These are phyloP conservation scores for Paragorgia papillata DNA, from an alignment of 92 coral and sea anemone species.

Conservation along the genomic window DNA sequence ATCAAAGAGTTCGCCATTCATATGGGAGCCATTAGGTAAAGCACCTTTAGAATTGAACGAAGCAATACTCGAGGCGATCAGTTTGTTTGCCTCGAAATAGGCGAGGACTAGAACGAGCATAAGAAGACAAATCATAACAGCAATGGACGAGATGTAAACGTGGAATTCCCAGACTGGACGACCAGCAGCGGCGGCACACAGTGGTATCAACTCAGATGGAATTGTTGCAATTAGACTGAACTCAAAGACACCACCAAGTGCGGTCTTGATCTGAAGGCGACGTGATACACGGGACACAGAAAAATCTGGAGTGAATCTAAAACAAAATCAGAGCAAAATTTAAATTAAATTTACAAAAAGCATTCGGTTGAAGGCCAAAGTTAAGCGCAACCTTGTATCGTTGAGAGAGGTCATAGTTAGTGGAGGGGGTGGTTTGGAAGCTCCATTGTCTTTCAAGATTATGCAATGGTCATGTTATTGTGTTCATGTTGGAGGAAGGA, in stretches of 20 bases:
- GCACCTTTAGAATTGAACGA: slow-evolving; percentile 61
- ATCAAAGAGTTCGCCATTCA: slow-evolving; percentile 84
- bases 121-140: slow-evolving; percentile 73
- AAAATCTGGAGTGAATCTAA: slow-evolving; percentile 95
- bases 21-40: slow-evolving; percentile 57
- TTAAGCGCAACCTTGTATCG: too few relatives aligned
- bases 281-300: slow-evolving; percentile 97
- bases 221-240: slow-evolving; percentile 94
- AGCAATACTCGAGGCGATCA: slow-evolving; percentile 57
- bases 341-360: too few relatives aligned
- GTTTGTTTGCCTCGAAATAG: slow-evolving; percentile 86
- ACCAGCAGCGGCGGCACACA: slow-evolving; percentile 94
- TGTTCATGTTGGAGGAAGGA: too few relatives aligned
- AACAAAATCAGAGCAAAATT: background rate
- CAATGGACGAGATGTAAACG: slow-evolving; percentile 59
- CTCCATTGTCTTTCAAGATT: too few relatives aligned
- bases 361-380: too few relatives aligned
- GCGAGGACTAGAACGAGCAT: slow-evolving; percentile 74
- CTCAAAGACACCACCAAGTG: slow-evolving; percentile 91
- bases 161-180: slow-evolving; percentile 87
- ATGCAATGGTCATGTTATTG: too few relatives aligned
- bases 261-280: slow-evolving; percentile 80
- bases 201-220: slow-evolving; percentile 95
- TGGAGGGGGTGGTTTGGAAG: too few relatives aligned
- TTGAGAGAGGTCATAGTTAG: too few relatives aligned